These are phyloP conservation scores for Myopa testacea DNA, from an alignment of 2,888 invertebrate genomes.

Conservation along the genomic window DNA sequence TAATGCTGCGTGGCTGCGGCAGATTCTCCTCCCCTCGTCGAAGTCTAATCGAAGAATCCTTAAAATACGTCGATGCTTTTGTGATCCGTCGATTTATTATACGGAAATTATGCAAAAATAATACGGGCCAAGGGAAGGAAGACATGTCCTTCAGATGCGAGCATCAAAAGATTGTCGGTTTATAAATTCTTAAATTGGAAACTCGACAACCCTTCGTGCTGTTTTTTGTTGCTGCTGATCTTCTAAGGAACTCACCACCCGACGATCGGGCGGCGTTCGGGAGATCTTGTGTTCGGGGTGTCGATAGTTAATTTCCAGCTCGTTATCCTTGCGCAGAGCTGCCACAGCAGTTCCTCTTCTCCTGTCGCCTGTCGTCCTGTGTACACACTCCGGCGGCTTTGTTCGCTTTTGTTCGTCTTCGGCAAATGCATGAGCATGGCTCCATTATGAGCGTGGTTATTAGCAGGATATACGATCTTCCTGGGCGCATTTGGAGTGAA, in stretches of 20 bases:
- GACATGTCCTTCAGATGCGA: background rate
- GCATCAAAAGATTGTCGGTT: constrained; percentile 61
- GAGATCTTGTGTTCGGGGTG: constrained; percentile 17
- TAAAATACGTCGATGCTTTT: constrained; percentile 24
- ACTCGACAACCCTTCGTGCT: background rate
- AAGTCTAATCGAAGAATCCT: constrained; percentile 22
- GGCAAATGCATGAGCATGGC: constrained; percentile 13
- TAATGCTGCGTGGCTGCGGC: background rate
- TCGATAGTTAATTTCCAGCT: constrained; percentile 36
- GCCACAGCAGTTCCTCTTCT: background rate
- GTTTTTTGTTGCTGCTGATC: background rate
- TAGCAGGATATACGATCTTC: constrained; percentile 10
- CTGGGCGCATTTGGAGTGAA: constrained; percentile 24
- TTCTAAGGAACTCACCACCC: background rate
- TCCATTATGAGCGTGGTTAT: constrained; percentile 28
- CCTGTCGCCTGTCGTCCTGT: constrained; percentile 1
- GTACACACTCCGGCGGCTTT: constrained; percentile 2
- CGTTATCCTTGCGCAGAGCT: constrained; percentile 15
- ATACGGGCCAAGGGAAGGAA: background rate
- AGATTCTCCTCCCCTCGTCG: background rate
- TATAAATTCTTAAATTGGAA: constrained; percentile 51
- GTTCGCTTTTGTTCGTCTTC: constrained; percentile 20
- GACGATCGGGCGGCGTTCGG: background rate
- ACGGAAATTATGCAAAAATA: constrained; percentile 41
- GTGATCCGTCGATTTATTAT: constrained; percentile 33